Evolutionary conservation across 1,140 invertebrate species (phyloP).

Genomic region (Scaptodrosophila lebanonensis): DNA sequence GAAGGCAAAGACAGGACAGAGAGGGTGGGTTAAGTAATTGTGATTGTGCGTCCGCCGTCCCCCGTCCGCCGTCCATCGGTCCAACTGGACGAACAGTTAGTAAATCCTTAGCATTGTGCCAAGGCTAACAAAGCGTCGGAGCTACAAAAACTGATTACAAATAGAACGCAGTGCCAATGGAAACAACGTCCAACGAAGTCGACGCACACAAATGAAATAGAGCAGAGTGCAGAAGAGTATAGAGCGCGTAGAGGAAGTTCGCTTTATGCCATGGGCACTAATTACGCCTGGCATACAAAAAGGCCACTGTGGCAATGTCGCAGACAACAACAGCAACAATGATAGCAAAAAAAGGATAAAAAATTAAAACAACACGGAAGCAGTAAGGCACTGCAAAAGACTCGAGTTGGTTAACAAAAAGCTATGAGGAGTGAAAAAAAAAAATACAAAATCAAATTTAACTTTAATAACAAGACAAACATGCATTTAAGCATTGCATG

Average conservation of each 20-base stretch:
- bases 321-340: conserved; percentile 44
- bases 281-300: conserved; percentile 65
- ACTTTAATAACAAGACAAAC: no score
- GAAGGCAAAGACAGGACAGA: conserved; percentile 6
- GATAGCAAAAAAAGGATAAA: background rate
- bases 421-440: background rate
- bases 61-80: conserved; percentile 25
- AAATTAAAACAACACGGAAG: background rate
- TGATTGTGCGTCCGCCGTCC: conserved; percentile 31
- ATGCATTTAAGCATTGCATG: no score
- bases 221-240: conserved; percentile 17
- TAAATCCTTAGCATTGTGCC: conserved; percentile 49
- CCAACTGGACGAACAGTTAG: no score
- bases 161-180: conserved; percentile 31
- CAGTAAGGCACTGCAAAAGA: background rate
- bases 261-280: conserved; percentile 69
- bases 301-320: no score
- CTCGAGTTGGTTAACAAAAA: no score
- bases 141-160: conserved; percentile 62
- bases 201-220: conserved; percentile 17
- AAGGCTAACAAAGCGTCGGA: conserved; percentile 45
- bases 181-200: conserved; percentile 14
- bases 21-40: background rate
- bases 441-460: no score
- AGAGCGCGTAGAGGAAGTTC: conserved; percentile 45